Conservation (phyloP, 2,113 vertebrate species). For the Aptenodytes forsteri region DNA sequence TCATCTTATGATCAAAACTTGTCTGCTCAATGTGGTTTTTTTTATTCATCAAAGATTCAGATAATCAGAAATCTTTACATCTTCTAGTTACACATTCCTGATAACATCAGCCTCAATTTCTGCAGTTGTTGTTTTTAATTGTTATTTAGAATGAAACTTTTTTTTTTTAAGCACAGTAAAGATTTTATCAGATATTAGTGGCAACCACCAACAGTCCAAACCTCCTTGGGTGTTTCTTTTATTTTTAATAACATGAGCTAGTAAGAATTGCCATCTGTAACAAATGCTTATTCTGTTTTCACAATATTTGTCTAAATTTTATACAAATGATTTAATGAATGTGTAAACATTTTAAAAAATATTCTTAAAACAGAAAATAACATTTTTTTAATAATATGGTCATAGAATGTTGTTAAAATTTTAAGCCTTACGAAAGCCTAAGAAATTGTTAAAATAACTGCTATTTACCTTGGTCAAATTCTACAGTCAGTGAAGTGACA, state of each 20-base stretch:
- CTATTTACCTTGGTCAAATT: background rate
- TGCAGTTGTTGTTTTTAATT: background rate
- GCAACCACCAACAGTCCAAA: background rate
- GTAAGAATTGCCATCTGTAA: background rate
- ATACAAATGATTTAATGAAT: background rate
- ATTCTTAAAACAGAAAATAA: background rate
- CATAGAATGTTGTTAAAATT: background rate
- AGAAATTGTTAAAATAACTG: background rate
- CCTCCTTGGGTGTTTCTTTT: background rate
- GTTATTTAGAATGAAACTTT: background rate
- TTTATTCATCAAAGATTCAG: background rate
- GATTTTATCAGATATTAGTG: background rate
- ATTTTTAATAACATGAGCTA: background rate
- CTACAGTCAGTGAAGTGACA: too few species aligned
- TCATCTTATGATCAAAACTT: background rate
- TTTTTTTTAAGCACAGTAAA: background rate
- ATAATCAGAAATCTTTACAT: background rate
- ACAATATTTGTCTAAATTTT: background rate
- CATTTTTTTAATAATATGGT: accelerated
- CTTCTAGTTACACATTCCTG: background rate
- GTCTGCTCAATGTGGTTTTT: background rate
- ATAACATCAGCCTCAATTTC: background rate
- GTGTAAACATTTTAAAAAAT: background rate
- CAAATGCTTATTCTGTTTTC: background rate
- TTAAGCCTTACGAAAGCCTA: background rate